Evolutionary conservation across 2,113 vertebrate species (phyloP).

Genomic region (Dascyllus trimaculatus): DNA sequence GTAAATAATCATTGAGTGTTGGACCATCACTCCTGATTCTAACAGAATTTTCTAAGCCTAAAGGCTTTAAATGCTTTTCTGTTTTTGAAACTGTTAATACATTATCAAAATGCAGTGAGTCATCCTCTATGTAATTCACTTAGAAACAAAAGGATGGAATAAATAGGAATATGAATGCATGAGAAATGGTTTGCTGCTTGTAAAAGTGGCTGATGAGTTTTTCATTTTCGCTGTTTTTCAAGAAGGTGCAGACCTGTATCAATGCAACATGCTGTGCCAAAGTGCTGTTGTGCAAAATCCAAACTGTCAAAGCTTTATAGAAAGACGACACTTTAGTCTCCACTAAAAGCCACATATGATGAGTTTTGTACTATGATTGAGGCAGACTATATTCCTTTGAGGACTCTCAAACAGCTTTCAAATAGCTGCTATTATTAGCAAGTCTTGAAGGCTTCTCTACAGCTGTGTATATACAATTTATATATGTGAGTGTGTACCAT

Average conservation of each 20-base stretch:
- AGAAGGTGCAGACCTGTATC: not conserved
- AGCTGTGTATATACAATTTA: not conserved
- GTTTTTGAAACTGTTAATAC: not conserved
- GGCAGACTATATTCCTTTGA: not conserved
- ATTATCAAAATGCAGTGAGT: not conserved
- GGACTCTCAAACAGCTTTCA: not conserved
- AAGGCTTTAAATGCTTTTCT: not conserved
- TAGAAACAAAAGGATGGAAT: not conserved
- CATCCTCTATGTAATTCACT: not conserved
- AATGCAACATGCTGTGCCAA: constrained; percentile 7
- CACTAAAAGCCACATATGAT: not conserved
- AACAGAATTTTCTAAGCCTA: not conserved
- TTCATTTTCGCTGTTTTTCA: not conserved
- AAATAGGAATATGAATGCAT: not conserved
- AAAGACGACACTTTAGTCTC: not conserved
- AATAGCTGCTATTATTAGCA: no score
- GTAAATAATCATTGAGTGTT: no score
- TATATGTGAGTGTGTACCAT: constrained; percentile 62
- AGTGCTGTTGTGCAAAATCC: constrained; percentile 22
- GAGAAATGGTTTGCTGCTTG: not conserved
- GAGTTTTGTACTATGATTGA: no score
- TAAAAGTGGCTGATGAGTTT: not conserved
- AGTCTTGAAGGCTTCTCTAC: not conserved
- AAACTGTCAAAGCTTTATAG: not conserved
- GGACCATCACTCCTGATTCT: not conserved